phyloP scores from a whole-genome alignment of 2,113 vertebrate genomes.

The Dascyllus trimaculatus region DNA sequence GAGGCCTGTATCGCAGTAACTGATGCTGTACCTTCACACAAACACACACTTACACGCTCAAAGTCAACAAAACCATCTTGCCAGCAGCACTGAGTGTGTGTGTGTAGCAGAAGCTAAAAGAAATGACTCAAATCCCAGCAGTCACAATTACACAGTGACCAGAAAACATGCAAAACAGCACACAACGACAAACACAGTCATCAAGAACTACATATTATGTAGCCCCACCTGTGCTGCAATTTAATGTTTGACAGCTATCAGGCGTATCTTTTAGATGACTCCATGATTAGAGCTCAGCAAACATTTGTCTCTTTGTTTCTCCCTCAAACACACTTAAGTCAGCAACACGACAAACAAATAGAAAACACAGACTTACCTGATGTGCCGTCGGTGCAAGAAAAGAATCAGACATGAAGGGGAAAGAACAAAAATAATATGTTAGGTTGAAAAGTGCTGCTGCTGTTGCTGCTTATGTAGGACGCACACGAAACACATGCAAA shows the following conservation, averaged over 20 bases:
- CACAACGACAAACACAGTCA: slow-evolving; percentile 6
- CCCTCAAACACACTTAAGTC: background rate
- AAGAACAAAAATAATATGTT: slow-evolving; percentile 22
- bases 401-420: slow-evolving; percentile 47
- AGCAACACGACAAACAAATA: slow-evolving; percentile 23
- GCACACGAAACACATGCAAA: background rate
- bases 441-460: background rate
- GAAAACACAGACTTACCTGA: slow-evolving; percentile 56
- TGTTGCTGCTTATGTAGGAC: background rate
- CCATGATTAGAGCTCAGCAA: slow-evolving; percentile 30
- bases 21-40: slow-evolving; percentile 47
- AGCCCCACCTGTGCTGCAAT: slow-evolving; percentile 4
- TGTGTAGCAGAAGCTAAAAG: slow-evolving; percentile 11
- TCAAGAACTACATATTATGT: slow-evolving; percentile 5
- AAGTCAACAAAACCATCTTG: slow-evolving; percentile 42
- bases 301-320: background rate
- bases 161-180: slow-evolving; percentile 22
- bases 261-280: background rate
- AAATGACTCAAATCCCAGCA: slow-evolving; percentile 24
- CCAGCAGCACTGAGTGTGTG: slow-evolving; percentile 29
- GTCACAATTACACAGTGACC: slow-evolving; percentile 34
- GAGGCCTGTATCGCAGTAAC: slow-evolving; percentile 49
- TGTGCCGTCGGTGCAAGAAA: background rate
- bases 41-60: slow-evolving; percentile 26
- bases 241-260: slow-evolving; percentile 28